A percentile compares a stretch with the other conserved stretches of the same genome.
These are phyloP conservation scores for Neogobius melanostomus DNA, from an alignment of 2,113 vertebrate species.

Conservation along the genomic window DNA sequence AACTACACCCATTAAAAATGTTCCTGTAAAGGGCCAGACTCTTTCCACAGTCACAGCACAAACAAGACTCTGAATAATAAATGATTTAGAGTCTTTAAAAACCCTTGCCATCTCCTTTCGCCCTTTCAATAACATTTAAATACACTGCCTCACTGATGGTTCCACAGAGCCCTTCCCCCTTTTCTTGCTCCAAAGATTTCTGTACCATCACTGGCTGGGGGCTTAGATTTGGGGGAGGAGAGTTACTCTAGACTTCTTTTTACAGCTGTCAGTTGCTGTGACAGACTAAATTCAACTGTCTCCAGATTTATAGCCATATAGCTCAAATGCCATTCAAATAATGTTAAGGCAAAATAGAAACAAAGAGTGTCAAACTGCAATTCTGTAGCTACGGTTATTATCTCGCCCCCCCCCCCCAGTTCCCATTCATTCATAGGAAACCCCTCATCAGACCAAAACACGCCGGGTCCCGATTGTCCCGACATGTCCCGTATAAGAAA, in stretches of 20 bases:
- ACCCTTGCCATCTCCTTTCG: background rate
- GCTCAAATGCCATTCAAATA: no score
- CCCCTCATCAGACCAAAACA: no score
- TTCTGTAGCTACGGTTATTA: no score
- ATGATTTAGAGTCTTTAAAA: constrained; percentile 7
- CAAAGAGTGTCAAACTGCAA: no score
- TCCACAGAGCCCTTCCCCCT: background rate
- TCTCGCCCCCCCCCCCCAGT: no score
- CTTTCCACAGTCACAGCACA: background rate
- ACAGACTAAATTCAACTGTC: no score
- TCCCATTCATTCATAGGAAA: no score
- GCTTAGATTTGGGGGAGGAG: background rate
- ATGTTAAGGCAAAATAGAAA: no score
- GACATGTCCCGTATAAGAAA: no score
- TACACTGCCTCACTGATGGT: constrained; percentile 12
- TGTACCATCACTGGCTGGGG: background rate
- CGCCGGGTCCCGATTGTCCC: no score
- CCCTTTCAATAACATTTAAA: constrained; percentile 3
- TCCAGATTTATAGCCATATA: no score
- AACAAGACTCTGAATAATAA: background rate
- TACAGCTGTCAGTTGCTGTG: no score
- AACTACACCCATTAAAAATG: background rate
- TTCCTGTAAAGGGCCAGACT: background rate
- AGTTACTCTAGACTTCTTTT: background rate
- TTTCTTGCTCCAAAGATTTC: background rate